These are phyloP conservation scores for Pogonomyrmex californicus DNA, from an alignment of 1,140 invertebrate species.

Conservation along the genomic window DNA sequence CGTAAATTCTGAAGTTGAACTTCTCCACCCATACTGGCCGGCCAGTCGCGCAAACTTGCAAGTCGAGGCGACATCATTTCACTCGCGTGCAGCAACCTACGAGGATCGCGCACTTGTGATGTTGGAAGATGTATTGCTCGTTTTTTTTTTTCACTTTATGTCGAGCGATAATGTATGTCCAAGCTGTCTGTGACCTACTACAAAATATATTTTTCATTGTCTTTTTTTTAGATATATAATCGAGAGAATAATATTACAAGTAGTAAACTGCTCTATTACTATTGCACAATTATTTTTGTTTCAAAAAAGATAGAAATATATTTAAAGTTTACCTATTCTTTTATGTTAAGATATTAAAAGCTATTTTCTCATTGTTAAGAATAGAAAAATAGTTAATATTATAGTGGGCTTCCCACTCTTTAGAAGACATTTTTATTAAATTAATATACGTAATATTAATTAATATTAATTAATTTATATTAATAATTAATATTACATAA, in stretches of 20 bases:
- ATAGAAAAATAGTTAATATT: no score
- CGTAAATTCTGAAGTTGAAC: slow-evolving; percentile 72
- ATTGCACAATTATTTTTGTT: neutral
- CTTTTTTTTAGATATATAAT: neutral
- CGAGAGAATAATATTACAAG: neutral
- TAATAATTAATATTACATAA: neutral
- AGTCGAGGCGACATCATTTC: slow-evolving; percentile 63
- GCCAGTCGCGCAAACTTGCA: slow-evolving; percentile 54
- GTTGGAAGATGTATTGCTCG: slow-evolving; percentile 19
- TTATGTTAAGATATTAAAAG: neutral
- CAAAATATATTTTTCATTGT: slow-evolving; percentile 16
- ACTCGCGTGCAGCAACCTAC: slow-evolving; percentile 45
- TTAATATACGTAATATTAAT: no score
- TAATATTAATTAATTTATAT: no score
- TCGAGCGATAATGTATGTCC: slow-evolving; percentile 46
- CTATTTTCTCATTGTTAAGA: no score
- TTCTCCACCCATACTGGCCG: slow-evolving; percentile 13
- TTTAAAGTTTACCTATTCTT: neutral
- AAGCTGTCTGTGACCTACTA: slow-evolving; percentile 23
- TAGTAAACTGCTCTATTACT: neutral
- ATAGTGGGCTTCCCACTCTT: no score
- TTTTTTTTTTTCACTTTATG: slow-evolving; percentile 32
- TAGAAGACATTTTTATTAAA: no score
- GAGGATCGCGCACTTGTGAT: slow-evolving; percentile 38
- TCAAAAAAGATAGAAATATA: neutral